Percentiles rank a stretch among this genome's conserved stretches.
Evolutionary conservation across 2,888 invertebrate species (phyloP).

Genomic region (Gymnocheta viridis): DNA sequence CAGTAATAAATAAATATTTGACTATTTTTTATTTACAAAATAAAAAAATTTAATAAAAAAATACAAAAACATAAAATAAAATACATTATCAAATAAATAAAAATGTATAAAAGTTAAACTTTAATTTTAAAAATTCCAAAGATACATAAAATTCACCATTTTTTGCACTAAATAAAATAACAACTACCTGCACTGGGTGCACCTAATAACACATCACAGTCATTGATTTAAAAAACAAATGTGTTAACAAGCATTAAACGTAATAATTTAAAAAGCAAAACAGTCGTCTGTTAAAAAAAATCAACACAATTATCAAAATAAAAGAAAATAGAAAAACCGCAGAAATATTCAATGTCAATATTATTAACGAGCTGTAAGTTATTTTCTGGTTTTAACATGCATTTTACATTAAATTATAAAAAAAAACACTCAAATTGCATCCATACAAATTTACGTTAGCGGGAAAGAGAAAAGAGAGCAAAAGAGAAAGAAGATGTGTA

Average conservation of each 20-base stretch:
- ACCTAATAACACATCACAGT: background rate
- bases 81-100: background rate
- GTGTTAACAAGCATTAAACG: slow-evolving; percentile 1
- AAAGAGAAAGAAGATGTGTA: background rate
- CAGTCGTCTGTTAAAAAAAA: background rate
- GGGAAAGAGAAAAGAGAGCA: background rate
- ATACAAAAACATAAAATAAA: too few species aligned
- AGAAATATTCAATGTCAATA: slow-evolving; percentile 62
- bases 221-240: background rate
- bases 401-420: slow-evolving; percentile 11
- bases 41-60: background rate
- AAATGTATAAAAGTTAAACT: background rate
- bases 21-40: background rate
- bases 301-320: background rate
- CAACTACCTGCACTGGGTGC: background rate
- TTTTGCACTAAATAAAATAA: background rate
- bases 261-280: slow-evolving; percentile 1
- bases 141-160: background rate
- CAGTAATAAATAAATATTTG: background rate
- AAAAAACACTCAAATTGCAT: background rate
- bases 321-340: slow-evolving; percentile 22
- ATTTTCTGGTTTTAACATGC: slow-evolving; percentile 47
- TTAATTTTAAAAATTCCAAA: background rate
- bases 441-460: background rate
- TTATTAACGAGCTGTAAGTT: slow-evolving; percentile 57